Percentiles rank a stretch among this genome's conserved stretches.
phyloP scores from a whole-genome alignment of 2,113 vertebrate genomes.

The Oncorhynchus kisutch region DNA sequence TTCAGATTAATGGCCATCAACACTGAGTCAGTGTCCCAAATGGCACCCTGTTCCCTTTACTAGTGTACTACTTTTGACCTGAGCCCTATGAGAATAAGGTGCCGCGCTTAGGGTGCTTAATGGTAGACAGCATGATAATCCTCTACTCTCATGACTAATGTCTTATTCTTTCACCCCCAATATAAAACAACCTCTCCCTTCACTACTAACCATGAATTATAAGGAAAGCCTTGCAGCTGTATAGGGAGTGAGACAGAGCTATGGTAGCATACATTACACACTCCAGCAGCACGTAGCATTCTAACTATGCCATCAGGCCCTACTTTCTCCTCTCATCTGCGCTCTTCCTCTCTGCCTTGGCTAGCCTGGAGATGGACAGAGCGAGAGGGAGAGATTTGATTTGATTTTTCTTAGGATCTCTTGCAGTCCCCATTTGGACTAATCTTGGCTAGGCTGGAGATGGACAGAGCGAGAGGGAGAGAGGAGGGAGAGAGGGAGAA shows the following conservation, averaged over 20 bases:
- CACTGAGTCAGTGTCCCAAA: constrained; percentile 16
- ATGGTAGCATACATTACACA: neutral
- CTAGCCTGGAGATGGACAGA: neutral
- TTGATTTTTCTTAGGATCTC: too few species aligned
- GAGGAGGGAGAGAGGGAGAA: constrained; percentile 17
- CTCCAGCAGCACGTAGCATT: neutral
- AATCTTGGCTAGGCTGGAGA: neutral
- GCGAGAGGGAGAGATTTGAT: constrained; percentile 39
- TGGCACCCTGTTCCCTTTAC: too few species aligned
- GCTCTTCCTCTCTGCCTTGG: neutral
- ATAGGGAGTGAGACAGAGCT: neutral
- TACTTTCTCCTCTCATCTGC: neutral
- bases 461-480: constrained; percentile 41
- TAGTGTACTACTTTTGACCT: too few species aligned
- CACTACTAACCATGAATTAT: neutral
- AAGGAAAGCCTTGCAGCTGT: neutral
- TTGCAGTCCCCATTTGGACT: too few species aligned
- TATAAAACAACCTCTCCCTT: constrained; percentile 38
- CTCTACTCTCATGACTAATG: constrained; percentile 56
- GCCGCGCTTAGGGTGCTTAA: too few species aligned
- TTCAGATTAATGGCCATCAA: constrained; percentile 76
- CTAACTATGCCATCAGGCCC: neutral
- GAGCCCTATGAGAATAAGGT: too few species aligned
- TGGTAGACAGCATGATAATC: constrained; percentile 51
- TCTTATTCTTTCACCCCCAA: constrained; percentile 23